Percentiles rank a stretch among this genome's conserved stretches.
Evolutionary conservation across 2,113 vertebrate genomes (phyloP).

Genomic region (Bos indicus): DNA sequence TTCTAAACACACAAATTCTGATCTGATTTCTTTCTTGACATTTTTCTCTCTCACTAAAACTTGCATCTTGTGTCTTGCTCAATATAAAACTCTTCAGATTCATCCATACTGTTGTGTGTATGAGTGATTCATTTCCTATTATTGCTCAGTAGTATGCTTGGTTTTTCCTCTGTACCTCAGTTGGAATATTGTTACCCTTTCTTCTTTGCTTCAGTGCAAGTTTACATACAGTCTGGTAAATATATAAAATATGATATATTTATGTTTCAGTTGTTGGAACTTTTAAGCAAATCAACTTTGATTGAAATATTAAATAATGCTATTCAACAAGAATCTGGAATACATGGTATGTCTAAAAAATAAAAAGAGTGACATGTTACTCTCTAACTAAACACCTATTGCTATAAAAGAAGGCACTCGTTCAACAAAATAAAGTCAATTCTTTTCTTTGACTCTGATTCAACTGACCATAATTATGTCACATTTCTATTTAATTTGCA

Average conservation of each 20-base stretch:
- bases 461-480: not conserved
- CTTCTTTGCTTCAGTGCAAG: not conserved
- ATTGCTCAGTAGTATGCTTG: not conserved
- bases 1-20: not conserved
- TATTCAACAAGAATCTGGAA: not conserved
- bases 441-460: not conserved
- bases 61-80: not conserved
- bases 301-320: not conserved
- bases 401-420: not conserved
- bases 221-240: not conserved
- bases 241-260: not conserved
- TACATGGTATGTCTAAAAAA: not conserved
- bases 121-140: not conserved
- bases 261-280: not conserved
- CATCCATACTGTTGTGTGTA: not conserved
- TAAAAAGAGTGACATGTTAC: not conserved
- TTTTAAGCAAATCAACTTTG: not conserved
- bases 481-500: slow-evolving; percentile 1
- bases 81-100: not conserved
- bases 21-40: not conserved
- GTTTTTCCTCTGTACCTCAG: not conserved
- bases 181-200: not conserved
- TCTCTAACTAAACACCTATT: not conserved
- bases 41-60: not conserved
- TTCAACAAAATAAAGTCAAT: not conserved